Conservation (phyloP, 2,888 invertebrate species). For the Hecatera dysodea region DNA sequence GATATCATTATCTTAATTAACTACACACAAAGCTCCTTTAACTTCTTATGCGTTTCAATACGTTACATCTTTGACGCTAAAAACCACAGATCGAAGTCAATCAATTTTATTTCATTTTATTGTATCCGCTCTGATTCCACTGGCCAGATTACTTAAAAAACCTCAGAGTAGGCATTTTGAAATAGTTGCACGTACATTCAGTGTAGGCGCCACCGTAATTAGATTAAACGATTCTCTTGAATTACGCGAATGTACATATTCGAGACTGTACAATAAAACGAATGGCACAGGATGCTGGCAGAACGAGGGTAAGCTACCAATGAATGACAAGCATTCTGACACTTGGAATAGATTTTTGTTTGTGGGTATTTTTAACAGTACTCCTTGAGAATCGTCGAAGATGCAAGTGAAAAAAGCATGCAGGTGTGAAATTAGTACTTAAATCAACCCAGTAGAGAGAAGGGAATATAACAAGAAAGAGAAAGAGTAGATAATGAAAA, state of each 20-base stretch:
- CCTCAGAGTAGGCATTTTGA: constrained; percentile 57
- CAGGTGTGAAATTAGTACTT: neutral
- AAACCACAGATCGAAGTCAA: constrained; percentile 45
- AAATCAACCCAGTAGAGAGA: neutral
- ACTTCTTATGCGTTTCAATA: constrained; percentile 33
- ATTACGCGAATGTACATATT: constrained; percentile 63
- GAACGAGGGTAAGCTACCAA: constrained; percentile 50
- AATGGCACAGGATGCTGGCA: constrained; percentile 61
- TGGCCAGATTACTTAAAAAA: constrained; percentile 32
- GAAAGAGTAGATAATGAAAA: too few species aligned
- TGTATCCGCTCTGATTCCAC: constrained; percentile 64
- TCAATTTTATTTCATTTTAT: constrained; percentile 55
- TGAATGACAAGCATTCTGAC: constrained; percentile 52
- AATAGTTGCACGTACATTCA: constrained; percentile 71
- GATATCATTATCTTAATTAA: constrained; percentile 25
- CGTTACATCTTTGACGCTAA: constrained; percentile 22
- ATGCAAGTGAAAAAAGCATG: neutral
- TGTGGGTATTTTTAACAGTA: constrained; percentile 2
- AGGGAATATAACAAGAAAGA: neutral
- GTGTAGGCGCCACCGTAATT: constrained; percentile 73
- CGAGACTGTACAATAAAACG: constrained; percentile 64
- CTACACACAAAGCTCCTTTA: constrained; percentile 14
- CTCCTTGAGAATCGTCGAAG: too few species aligned
- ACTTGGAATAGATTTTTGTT: constrained; percentile 26
- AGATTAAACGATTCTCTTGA: constrained; percentile 72